Base-by-base conservation (phyloP, 1,140 invertebrate genomes). In the Zophobas atratus region DNA sequence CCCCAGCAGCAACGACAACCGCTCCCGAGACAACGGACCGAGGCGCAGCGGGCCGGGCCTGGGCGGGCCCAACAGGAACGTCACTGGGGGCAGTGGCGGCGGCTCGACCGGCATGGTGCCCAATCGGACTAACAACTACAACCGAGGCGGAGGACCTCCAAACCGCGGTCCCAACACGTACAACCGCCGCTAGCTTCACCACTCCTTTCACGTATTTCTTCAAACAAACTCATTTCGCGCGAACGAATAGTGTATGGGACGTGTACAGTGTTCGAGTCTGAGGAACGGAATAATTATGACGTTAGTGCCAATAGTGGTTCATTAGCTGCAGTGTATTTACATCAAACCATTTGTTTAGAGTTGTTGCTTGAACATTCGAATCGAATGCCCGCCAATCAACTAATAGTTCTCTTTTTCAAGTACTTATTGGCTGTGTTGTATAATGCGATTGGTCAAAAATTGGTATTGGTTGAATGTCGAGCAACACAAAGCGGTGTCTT, bases 41-140 rank as follows among this genome's bases (percentile, higher is more conserved):
- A 76, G 82, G 71, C 81, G 79, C 38, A 82, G 80, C 36, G 87
- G 86, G 32, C 85, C 86, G 32, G 85, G 89, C 32, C 85, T 86
- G 38, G 86, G 84, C 36, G 81, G 88, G 1, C 84, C 86, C 48
- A 86, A 88, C 34, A 87, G 86, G 8, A 88, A 88, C 53, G 73
- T 32, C 20, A 67, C 41, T 33, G 79, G 81, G 8, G 77, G 67
- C 4, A 79, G 81, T 48, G 77, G 76, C 34, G 48, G 55, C 20
- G 41, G 41, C 33, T 35, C 39, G 34, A 6, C 67, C 33, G 72
- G 53, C 2, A 60, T 56, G 5, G 5, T 4, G 32, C 72, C 72
- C 20, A 56, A 36, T 6, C 36, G 72, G 56, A 75, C 51, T 8
- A 75, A 75, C 6, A 75, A 75, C 43, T 75, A 75, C 35, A 75